These are phyloP conservation scores for Falcunculus frontatus DNA, from an alignment of 2,113 vertebrate genomes.

Conservation along the genomic window DNA sequence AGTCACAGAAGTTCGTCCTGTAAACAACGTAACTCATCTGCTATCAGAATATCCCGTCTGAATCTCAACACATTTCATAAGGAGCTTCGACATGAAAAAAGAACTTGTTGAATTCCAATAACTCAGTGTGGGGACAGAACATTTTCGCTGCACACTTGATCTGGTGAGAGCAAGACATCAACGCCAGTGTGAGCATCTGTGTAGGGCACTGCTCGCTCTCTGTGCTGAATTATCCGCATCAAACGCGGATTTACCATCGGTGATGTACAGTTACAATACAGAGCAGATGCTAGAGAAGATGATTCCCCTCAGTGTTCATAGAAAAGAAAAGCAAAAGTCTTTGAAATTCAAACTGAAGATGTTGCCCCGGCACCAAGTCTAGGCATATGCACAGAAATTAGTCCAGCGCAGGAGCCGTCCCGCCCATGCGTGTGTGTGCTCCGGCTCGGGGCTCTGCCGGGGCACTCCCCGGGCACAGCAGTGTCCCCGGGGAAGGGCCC, in stretches of 20 bases:
- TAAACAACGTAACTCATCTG: neutral
- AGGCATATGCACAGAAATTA: fast-evolving
- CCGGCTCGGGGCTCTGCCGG: fast-evolving
- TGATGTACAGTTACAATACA: neutral
- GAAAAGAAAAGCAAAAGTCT: neutral
- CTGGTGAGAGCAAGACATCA: neutral
- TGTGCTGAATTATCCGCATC: neutral
- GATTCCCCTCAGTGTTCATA: neutral
- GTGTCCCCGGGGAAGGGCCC: fast-evolving
- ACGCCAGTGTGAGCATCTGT: too few species aligned
- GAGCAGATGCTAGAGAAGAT: neutral
- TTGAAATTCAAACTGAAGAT: neutral
- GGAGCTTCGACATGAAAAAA: neutral
- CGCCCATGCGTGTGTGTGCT: too few species aligned
- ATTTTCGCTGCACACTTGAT: neutral
- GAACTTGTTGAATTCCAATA: neutral
- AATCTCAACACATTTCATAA: neutral
- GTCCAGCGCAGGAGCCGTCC: too few species aligned
- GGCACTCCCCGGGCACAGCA: neutral
- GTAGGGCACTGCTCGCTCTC: neutral
- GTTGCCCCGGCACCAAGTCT: too few species aligned
- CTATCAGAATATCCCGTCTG: neutral
- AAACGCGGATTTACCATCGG: fast-evolving
- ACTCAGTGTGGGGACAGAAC: neutral
- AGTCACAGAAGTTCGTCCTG: neutral